Percentiles rank a stretch among this genome's conserved stretches.
Evolutionary conservation across 2,113 vertebrate genomes (phyloP).

Genomic region (Larimichthys polyactis): DNA sequence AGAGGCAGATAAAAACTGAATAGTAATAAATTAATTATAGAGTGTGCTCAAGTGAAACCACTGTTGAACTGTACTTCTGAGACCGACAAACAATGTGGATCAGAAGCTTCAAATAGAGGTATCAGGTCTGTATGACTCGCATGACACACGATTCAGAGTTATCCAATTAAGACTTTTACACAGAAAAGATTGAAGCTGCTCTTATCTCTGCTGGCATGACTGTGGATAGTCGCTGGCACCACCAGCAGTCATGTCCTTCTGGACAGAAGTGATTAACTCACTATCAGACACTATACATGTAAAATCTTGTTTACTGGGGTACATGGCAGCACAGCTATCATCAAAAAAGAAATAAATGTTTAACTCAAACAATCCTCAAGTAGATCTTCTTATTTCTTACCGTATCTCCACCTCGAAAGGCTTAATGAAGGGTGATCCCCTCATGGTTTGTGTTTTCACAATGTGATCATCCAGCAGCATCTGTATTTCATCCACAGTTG

Average conservation of each 20-base stretch:
- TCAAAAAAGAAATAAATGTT: too few species aligned
- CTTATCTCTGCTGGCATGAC: neutral
- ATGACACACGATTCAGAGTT: neutral
- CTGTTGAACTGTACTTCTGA: neutral
- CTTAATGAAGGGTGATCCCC: constrained; percentile 90
- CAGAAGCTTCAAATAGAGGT: neutral
- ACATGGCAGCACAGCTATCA: neutral
- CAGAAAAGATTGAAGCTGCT: too few species aligned
- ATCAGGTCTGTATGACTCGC: neutral
- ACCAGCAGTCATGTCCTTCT: neutral
- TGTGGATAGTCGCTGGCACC: neutral
- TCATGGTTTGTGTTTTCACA: constrained; percentile 92
- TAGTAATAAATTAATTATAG: constrained; percentile 5
- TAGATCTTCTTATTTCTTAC: constrained; percentile 69
- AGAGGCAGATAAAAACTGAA: neutral
- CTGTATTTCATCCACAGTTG: constrained; percentile 90
- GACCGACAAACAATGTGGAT: neutral
- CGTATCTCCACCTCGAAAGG: constrained; percentile 88
- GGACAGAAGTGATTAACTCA: constrained; percentile 4
- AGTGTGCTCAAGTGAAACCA: neutral
- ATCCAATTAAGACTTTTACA: neutral
- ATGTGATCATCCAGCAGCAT: constrained; percentile 92
- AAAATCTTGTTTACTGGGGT: neutral
- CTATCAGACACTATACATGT: neutral
- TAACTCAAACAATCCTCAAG: too few species aligned